Evolutionary conservation across 1,140 invertebrate species (phyloP).

Genomic region (Drosophila sp.): DNA sequence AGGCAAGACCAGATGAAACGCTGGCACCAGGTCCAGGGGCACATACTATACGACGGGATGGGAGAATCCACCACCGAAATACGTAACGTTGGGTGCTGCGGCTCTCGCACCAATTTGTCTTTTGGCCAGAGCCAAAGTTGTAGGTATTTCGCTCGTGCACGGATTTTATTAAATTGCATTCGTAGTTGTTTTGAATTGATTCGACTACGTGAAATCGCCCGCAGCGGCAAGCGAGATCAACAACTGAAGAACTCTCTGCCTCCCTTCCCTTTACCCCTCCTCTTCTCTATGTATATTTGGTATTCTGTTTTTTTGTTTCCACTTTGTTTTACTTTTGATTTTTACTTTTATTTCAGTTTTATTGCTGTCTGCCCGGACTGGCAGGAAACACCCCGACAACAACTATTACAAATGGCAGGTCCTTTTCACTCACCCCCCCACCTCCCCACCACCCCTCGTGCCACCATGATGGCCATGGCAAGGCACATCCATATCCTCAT

Average conservation of each 20-base stretch:
- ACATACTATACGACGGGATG: no score
- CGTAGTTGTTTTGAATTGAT: slow-evolving; percentile 82
- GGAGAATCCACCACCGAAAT: slow-evolving; percentile 38
- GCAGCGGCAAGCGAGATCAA: slow-evolving; percentile 44
- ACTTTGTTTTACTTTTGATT: slow-evolving; percentile 77
- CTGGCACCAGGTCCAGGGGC: no score
- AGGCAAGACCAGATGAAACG: slow-evolving; percentile 7
- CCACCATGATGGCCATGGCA: slow-evolving; percentile 21
- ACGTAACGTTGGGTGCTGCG: not conserved
- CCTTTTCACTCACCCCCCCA: not conserved
- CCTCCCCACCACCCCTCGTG: slow-evolving; percentile 9
- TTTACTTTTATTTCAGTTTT: slow-evolving; percentile 70
- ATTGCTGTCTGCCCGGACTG: slow-evolving; percentile 55
- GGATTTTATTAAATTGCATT: slow-evolving; percentile 83
- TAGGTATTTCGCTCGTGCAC: slow-evolving; percentile 65
- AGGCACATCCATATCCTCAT: slow-evolving; percentile 11
- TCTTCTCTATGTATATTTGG: not conserved
- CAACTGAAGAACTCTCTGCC: slow-evolving; percentile 21
- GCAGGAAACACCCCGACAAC: slow-evolving; percentile 59
- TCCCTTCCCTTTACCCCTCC: not conserved
- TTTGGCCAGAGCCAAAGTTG: slow-evolving; percentile 54
- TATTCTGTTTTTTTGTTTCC: slow-evolving; percentile 30
- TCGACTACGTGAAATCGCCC: slow-evolving; percentile 72
- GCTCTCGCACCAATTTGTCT: slow-evolving; percentile 20
- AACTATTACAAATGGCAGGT: slow-evolving; percentile 78